Base-by-base conservation (phyloP, 2,113 vertebrate species). In the Ellobius talpinus region DNA sequence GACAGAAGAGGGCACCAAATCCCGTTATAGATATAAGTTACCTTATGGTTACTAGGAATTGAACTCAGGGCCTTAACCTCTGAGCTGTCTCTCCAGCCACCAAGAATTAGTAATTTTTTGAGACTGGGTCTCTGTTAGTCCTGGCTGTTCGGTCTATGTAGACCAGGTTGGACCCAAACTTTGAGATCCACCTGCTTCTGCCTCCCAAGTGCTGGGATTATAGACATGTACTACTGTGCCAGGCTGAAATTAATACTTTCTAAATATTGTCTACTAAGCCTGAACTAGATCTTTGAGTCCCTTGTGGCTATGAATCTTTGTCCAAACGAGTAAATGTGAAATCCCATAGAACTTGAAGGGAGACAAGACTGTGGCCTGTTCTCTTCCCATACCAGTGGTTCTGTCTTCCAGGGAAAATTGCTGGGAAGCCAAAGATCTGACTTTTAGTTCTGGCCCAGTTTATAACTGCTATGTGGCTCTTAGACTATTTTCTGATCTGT, bases 201-300 rank as follows among this genome's bases (percentile, higher is more conserved):
- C 19, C 16, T 87, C 45, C 65, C 31, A 3, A 85, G 61, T 65
- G 26, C 61, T 84, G 24, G 14, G 55, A 19, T n/a, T n/a, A 70
- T 16, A 70, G 45, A 12, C 3, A 4, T 70, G 33, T 24, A 23
- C 31, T 1, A 19, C 66, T 13, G 4, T 24, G 45, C 66, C 13
- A 4, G 61, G 3, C 31, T 33, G 7, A 24, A 65, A 45, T 17
- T 68, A 36, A 42, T 86, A 36, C n/a, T 55, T 52, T 87, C 47
- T 72, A n/a, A n/a, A 87, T 94, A 45, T 12, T 89, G 2, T 36
- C 26, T 47, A n/a, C 26, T 47, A n/a, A 89, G 11, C 79, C 78
- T 93, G 70, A 95, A 50, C n/a, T 94, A 39, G 42, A 47, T 92
- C 63, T 93, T 90, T 91, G 85, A 95, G 87, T 55, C 45, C 11